These are phyloP conservation scores for Rhynchomys soricoides DNA, from an alignment of 2,113 vertebrate genomes.

Conservation along the genomic window DNA sequence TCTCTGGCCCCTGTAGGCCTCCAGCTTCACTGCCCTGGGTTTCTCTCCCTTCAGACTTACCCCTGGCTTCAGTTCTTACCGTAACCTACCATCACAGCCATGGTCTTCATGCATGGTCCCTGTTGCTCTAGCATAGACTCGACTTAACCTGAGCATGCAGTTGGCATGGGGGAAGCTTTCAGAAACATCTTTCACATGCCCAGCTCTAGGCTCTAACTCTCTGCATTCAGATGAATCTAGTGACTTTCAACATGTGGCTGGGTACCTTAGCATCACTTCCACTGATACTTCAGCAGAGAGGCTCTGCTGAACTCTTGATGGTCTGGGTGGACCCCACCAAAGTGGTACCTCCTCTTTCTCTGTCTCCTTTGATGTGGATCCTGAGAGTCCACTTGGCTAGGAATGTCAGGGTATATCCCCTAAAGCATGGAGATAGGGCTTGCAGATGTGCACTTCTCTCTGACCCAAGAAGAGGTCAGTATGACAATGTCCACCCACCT, in stretches of 20 bases:
- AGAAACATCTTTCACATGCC: not conserved
- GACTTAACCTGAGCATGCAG: not conserved
- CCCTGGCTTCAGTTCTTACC: not conserved
- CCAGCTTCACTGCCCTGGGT: not conserved
- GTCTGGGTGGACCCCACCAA: not conserved
- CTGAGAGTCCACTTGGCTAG: not conserved
- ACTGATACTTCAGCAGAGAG: not conserved
- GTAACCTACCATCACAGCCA: fast-evolving
- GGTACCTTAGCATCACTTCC: no score
- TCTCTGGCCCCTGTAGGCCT: not conserved
- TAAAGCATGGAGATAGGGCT: not conserved
- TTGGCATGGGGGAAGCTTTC: no score
- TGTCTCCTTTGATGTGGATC: not conserved
- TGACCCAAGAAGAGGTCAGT: not conserved
- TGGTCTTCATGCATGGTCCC: not conserved
- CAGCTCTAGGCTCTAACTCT: not conserved
- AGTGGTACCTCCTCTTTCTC: not conserved
- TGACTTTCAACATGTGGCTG: not conserved
- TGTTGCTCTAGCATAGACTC: not conserved
- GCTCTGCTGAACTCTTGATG: not conserved
- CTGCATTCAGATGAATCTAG: not conserved
- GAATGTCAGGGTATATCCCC: not conserved
- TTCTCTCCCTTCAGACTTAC: not conserved
- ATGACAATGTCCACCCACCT: no score
- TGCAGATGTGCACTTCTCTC: not conserved